Conservation (phyloP, 2,888 invertebrate species). For the Habroteleia sp. region DNA sequence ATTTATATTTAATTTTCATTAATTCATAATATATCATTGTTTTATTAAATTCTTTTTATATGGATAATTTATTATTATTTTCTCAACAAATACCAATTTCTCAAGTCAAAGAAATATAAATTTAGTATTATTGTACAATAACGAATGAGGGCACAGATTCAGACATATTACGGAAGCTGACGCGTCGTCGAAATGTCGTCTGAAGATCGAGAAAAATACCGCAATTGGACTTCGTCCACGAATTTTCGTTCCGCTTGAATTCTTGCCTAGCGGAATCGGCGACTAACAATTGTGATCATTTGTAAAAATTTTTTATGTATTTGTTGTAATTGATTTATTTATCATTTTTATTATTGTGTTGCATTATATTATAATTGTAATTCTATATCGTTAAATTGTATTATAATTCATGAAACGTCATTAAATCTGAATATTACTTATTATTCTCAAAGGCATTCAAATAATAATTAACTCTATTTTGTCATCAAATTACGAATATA, state of each 20-base stretch:
- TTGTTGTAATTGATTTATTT: constrained; percentile 1
- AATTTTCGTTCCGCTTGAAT: constrained; percentile 30
- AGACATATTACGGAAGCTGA: constrained; percentile 47
- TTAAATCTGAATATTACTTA: no score
- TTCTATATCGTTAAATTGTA: no score
- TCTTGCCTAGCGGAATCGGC: constrained; percentile 4
- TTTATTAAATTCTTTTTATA: constrained; percentile 2
- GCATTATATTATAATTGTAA: no score
- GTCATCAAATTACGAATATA: no score
- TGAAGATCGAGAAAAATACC: constrained; percentile 40
- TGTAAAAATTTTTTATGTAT: not conserved
- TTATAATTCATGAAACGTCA: no score
- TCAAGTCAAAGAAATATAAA: constrained; percentile 29
- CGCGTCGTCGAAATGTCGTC: constrained; percentile 39
- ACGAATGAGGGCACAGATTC: constrained; percentile 37
- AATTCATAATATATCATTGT: no score
- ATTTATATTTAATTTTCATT: no score
- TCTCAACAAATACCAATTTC: constrained; percentile 16
- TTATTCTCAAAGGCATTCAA: no score
- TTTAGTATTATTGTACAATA: constrained; percentile 41
- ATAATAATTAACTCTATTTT: no score
- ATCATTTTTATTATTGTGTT: not conserved
- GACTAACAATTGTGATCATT: not conserved
- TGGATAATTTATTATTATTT: not conserved
- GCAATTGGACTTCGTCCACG: constrained; percentile 33